These are phyloP conservation scores for Eupithecia inturbata DNA, from an alignment of 2,888 invertebrate species.

Conservation along the genomic window DNA sequence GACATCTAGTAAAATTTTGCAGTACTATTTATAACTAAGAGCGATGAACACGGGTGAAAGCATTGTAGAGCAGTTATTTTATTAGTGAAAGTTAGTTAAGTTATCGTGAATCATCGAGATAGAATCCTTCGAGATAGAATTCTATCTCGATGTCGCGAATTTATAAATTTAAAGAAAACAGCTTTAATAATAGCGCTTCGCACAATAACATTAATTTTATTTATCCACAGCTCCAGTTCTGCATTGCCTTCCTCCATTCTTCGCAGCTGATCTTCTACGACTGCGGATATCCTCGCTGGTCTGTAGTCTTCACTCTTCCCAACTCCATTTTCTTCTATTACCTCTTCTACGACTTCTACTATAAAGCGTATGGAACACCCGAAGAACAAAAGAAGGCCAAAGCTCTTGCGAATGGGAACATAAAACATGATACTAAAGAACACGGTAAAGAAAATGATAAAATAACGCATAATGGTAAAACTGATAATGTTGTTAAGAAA, in stretches of 20 bases:
- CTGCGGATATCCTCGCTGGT: constrained; percentile 94
- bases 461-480: constrained; percentile 36
- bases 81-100: background rate
- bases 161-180: background rate
- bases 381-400: constrained; percentile 57
- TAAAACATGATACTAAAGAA: constrained; percentile 26
- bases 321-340: constrained; percentile 97
- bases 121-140: too few relatives aligned
- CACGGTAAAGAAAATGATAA: constrained; percentile 40
- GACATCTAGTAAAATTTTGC: constrained; percentile 3
- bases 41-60: background rate
- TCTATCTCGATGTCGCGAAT: too few relatives aligned
- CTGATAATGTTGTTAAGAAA: constrained; percentile 44
- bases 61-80: too few relatives aligned
- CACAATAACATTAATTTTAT: background rate
- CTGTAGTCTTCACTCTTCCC: constrained; percentile 91
- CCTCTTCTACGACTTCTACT: constrained; percentile 96
- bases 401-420: constrained; percentile 41
- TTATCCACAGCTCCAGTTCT: constrained; percentile 91
- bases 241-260: constrained; percentile 93
- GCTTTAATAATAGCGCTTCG: background rate
- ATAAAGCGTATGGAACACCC: constrained; percentile 87
- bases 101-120: background rate
- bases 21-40: background rate
- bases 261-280: constrained; percentile 93